Conservation (phyloP, 1,140 invertebrate species). For the Aphis craccivora region DNA sequence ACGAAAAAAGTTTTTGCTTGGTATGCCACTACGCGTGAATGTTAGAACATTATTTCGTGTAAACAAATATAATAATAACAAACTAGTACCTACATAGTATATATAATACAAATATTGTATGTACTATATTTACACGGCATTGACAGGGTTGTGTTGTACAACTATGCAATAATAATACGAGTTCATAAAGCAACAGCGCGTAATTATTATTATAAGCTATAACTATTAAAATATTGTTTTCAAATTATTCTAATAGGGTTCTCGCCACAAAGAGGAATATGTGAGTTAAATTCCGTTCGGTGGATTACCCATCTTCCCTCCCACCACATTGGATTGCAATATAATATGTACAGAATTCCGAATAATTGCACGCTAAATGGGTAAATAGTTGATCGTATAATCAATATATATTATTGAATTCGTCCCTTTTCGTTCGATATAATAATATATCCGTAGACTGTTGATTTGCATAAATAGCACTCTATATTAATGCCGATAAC, state of each 20-base stretch:
- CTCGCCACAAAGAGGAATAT: background rate
- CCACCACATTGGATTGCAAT: background rate
- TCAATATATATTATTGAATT: constrained; percentile 5
- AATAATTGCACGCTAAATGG: background rate
- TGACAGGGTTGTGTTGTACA: background rate
- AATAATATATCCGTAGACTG: background rate
- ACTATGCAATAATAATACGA: background rate
- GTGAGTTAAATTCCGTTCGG: background rate
- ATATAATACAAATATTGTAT: background rate
- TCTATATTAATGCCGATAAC: background rate
- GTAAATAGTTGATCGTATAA: background rate
- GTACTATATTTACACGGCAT: background rate
- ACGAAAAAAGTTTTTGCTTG: background rate
- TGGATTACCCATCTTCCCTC: background rate
- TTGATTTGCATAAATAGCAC: background rate
- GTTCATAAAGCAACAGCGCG: background rate
- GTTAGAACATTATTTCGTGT: background rate
- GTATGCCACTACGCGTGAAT: too few relatives aligned
- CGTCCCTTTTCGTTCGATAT: background rate
- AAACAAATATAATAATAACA: background rate
- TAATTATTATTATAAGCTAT: constrained; percentile 8
- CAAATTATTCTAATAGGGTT: background rate
- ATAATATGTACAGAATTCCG: background rate
- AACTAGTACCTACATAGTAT: too few relatives aligned
- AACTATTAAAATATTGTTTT: background rate